phyloP scores from a whole-genome alignment of 2,113 vertebrate genomes.

The Baryphthengus martii region DNA sequence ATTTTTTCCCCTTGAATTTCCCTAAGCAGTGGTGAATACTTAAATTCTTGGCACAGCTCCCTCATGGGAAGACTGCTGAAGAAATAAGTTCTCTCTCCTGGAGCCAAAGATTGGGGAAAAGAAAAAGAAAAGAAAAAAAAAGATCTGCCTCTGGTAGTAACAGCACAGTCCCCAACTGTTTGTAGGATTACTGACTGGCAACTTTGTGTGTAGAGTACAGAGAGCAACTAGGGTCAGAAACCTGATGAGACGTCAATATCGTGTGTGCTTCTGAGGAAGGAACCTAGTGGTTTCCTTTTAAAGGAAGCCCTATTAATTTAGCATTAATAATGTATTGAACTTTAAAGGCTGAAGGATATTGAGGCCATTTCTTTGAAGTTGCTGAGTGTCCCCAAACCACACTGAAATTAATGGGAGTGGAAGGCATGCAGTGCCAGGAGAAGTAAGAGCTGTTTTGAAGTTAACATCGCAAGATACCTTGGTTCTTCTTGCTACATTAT shows the following conservation, averaged over 20 bases:
- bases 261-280: constrained; percentile 12
- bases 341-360: constrained; percentile 34
- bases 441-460: neutral
- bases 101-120: neutral
- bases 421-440: neutral
- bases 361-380: constrained; percentile 42
- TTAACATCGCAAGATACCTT: neutral
- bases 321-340: constrained; percentile 52
- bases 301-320: constrained; percentile 55
- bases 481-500: neutral
- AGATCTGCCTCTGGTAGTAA: neutral
- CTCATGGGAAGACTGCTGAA: neutral
- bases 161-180: neutral
- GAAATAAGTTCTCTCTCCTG: neutral
- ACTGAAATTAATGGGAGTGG: neutral
- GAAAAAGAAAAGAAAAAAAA: neutral
- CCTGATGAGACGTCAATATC: neutral
- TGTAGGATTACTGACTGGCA: neutral
- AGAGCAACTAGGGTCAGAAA: neutral
- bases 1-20: neutral
- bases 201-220: neutral
- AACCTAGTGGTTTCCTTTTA: constrained; percentile 44
- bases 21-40: neutral
- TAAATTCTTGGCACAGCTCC: neutral
- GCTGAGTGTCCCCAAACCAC: neutral